Conservation (phyloP, 1,140 invertebrate genomes). For the Drosophila melanica region DNA sequence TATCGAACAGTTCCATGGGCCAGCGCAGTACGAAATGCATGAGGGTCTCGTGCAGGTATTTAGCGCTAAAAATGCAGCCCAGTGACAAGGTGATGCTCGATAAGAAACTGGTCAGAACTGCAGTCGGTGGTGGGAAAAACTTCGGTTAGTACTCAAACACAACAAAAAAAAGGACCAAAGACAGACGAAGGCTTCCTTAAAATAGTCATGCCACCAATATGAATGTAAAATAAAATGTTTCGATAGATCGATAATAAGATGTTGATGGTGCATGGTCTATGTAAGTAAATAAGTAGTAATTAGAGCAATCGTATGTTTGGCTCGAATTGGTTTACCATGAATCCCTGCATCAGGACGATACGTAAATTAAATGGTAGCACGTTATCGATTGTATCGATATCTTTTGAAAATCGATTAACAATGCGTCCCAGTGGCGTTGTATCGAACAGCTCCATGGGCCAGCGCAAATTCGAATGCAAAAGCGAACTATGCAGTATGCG, state of each 20-base stretch:
- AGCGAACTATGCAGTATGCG: slow-evolving; percentile 86
- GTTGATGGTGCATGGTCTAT: background rate
- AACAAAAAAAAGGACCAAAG: background rate
- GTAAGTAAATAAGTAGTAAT: background rate
- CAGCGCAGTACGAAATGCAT: slow-evolving; percentile 87
- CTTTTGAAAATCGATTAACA: slow-evolving; percentile 91
- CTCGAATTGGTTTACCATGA: slow-evolving; percentile 75
- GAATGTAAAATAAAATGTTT: background rate
- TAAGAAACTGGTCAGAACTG: slow-evolving; percentile 79
- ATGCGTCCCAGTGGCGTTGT: slow-evolving; percentile 90
- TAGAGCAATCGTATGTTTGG: background rate
- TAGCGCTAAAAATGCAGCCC: slow-evolving; percentile 79
- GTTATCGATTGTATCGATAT: slow-evolving; percentile 89
- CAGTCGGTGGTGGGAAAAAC: background rate
- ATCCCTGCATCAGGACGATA: slow-evolving; percentile 75
- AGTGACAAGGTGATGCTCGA: slow-evolving; percentile 79
- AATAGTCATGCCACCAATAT: slow-evolving; percentile 1
- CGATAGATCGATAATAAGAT: background rate
- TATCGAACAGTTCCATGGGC: slow-evolving; percentile 91
- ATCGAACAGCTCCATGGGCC: slow-evolving; percentile 91
- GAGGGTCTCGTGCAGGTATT: slow-evolving; percentile 86
- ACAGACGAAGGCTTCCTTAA: background rate
- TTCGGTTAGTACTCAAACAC: slow-evolving; percentile 5
- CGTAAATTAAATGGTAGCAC: slow-evolving; percentile 83
- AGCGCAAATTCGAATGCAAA: slow-evolving; percentile 87